Percentiles rank a stretch among this genome's conserved stretches.
Conservation (phyloP, 2,797 vertebrate species). For the Nyctalus aviator region DNA sequence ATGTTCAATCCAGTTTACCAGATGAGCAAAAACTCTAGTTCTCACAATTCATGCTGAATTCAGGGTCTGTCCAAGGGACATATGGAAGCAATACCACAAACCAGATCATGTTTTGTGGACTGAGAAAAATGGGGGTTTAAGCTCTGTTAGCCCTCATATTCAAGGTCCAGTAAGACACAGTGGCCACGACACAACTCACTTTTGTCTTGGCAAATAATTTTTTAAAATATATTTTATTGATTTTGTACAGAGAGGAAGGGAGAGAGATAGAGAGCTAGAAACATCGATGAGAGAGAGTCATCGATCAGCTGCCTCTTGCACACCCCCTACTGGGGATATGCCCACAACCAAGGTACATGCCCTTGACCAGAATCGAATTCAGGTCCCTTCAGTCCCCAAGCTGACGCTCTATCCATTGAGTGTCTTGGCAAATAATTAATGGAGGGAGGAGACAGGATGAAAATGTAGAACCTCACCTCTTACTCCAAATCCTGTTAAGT, state of each 20-base stretch:
- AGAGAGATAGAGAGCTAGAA: too few relatives aligned
- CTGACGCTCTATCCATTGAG: too few relatives aligned
- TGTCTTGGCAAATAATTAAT: background rate
- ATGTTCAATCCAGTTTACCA: background rate
- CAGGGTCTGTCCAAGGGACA: background rate
- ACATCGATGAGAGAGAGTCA: too few relatives aligned
- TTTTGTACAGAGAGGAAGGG: too few relatives aligned
- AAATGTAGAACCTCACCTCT: background rate
- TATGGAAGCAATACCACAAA: background rate
- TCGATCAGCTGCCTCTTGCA: too few relatives aligned
- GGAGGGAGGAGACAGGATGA: background rate
- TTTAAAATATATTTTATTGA: too few relatives aligned
- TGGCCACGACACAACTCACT: background rate
- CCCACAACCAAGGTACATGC: too few relatives aligned
- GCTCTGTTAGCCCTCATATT: background rate
- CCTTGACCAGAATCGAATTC: too few relatives aligned
- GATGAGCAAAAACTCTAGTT: background rate
- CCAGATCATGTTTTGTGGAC: background rate
- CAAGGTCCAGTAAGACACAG: background rate
- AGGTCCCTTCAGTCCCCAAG: too few relatives aligned
- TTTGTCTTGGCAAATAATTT: background rate
- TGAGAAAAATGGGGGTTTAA: background rate
- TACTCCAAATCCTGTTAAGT: background rate
- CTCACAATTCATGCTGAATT: background rate
- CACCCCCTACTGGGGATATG: too few relatives aligned